Evolutionary conservation across 1,140 invertebrate species (phyloP).

Genomic region (Eueides isabella): DNA sequence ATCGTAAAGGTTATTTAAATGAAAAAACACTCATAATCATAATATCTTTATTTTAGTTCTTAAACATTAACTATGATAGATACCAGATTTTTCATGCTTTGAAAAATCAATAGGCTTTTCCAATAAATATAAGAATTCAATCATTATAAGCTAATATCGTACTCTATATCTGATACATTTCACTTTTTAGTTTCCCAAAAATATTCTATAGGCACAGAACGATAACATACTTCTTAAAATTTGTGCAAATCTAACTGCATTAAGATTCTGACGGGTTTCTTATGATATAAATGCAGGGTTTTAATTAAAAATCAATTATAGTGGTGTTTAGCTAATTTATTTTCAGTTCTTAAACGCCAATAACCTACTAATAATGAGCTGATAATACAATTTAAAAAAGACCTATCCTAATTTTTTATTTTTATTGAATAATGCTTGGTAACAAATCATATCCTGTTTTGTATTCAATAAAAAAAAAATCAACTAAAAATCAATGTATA

Average conservation of each 20-base stretch:
- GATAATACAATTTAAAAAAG: slow-evolving; percentile 82
- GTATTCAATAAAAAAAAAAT: slow-evolving; percentile 74
- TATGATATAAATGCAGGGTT: slow-evolving; percentile 3
- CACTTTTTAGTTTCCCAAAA: slow-evolving; percentile 1
- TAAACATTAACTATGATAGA: neutral
- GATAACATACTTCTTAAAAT: neutral
- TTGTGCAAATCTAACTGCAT: neutral
- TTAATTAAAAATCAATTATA: slow-evolving; percentile 49
- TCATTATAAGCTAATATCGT: neutral
- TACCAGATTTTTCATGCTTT: neutral
- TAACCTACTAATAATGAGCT: slow-evolving; percentile 81
- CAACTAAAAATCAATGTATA: slow-evolving; percentile 56
- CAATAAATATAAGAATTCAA: slow-evolving; percentile 4
- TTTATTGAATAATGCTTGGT: slow-evolving; percentile 81
- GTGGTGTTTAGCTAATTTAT: slow-evolving; percentile 81
- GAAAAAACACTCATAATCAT: neutral
- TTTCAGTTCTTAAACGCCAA: slow-evolving; percentile 82
- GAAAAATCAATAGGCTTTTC: neutral
- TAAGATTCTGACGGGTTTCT: neutral
- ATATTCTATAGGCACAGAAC: neutral
- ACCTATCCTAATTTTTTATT: slow-evolving; percentile 74
- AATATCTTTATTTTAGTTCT: slow-evolving; percentile 12
- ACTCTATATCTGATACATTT: slow-evolving; percentile 4
- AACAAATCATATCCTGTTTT: slow-evolving; percentile 78
- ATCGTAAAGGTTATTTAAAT: neutral